Percentiles rank a stretch among this genome's conserved stretches.
phyloP scores from a whole-genome alignment of 2,888 invertebrate species.

The Nemotelus nigrinus region DNA sequence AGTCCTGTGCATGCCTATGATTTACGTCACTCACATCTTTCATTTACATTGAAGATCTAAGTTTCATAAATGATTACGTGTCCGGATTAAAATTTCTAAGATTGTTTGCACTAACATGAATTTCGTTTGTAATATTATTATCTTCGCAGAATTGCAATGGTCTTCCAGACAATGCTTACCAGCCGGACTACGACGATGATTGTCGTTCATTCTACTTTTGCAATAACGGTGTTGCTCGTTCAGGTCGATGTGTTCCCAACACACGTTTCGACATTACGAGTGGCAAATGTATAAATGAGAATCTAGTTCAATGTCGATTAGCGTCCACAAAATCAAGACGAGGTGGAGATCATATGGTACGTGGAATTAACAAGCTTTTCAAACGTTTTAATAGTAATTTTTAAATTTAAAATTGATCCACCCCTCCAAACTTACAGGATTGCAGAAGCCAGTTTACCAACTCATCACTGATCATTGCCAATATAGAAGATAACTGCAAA shows the following conservation, averaged over 20 bases:
- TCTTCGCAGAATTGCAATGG: slow-evolving; percentile 26
- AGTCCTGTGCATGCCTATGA: too few species aligned
- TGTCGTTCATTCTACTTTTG: slow-evolving; percentile 38
- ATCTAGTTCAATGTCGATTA: slow-evolving; percentile 14
- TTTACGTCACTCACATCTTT: too few species aligned
- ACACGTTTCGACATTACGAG: slow-evolving; percentile 23
- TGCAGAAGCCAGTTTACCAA: not conserved
- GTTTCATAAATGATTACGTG: too few species aligned
- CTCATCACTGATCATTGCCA: not conserved
- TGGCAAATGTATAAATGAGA: slow-evolving; percentile 24
- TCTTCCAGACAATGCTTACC: slow-evolving; percentile 14
- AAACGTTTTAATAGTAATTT: too few species aligned
- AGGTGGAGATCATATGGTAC: not conserved
- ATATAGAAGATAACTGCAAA: slow-evolving; percentile 13
- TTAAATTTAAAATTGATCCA: not conserved
- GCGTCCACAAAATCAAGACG: slow-evolving; percentile 8
- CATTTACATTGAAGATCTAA: too few species aligned
- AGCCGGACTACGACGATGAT: slow-evolving; percentile 27
- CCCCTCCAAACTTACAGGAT: not conserved
- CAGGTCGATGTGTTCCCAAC: slow-evolving; percentile 27
- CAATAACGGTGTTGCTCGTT: slow-evolving; percentile 31
- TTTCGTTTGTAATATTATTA: too few species aligned
- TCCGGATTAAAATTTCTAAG: too few species aligned
- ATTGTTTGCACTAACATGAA: too few species aligned
- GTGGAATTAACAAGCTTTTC: too few species aligned